Base-by-base conservation (phyloP, 2,888 invertebrate species). In the Lepidochrysops patricia region DNA sequence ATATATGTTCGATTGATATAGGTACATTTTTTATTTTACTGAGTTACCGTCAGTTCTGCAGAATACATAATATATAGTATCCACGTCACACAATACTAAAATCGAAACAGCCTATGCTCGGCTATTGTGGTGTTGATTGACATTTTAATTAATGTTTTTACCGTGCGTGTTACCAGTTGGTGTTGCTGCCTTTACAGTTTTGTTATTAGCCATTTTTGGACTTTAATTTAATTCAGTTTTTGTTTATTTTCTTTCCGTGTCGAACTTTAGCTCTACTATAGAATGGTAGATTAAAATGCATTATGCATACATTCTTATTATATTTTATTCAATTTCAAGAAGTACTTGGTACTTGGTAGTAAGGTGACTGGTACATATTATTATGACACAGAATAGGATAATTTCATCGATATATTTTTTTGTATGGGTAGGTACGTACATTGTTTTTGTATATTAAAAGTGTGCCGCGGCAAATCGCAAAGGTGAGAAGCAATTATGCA, bases 401-500 rank as follows among this genome's bases (percentile, higher is more conserved):
- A n/a, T n/a, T n/a, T n/a, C n/a, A n/a, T n/a, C n/a, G n/a, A n/a
- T n/a, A n/a, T n/a, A n/a, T n/a, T n/a, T n/a, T n/a, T n/a, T n/a
- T n/a, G n/a, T n/a, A n/a, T n/a, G n/a, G n/a, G n/a, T n/a, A n/a
- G n/a, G n/a, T n/a, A n/a, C n/a, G n/a, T 1, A 9, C 12, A 43
- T 43, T 43, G 43, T 43, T 50, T 26, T n/a, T 26, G 26, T 26
- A 23, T 52, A 29, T 29, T 32, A 19, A 32, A 52, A 9, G 9
- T 54, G 27, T 32, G 9, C 26, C 50, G n/a, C 1, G 7, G 19
- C 54, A 32, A 54, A 27, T 19, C 32, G 54, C 54, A 54, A 52
- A 52, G 54, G 54, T 54, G 54, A 54, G 54, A 54, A 54, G 54
- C 54, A 54, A 54, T 54, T 54, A 54, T 54, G 54, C 54, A 54